phyloP scores from a whole-genome alignment of 2,113 vertebrate genomes.

The Varanus salvator region DNA sequence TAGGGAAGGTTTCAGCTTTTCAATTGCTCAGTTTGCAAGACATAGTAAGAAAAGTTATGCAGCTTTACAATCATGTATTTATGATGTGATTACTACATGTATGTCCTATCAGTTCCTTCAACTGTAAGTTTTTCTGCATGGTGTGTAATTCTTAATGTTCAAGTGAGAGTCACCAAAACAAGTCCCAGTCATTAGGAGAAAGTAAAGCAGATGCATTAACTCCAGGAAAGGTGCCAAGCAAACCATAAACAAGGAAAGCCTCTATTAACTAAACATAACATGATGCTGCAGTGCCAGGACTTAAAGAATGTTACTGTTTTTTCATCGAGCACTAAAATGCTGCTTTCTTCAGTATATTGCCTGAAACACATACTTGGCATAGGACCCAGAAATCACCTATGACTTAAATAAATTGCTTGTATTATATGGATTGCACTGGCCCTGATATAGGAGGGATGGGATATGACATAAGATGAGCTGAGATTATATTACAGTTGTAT shows the following conservation, averaged over 20 bases:
- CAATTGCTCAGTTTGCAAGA: no score
- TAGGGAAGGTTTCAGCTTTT: no score
- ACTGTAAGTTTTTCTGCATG: accelerated
- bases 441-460: not conserved
- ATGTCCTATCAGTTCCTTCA: not conserved
- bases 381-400: not conserved
- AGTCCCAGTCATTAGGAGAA: not conserved
- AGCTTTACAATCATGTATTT: not conserved
- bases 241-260: slow-evolving; percentile 42
- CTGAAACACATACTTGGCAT: slow-evolving; percentile 31
- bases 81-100: not conserved
- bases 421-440: not conserved
- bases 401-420: not conserved
- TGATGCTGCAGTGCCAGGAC: slow-evolving; percentile 2
- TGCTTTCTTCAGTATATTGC: not conserved
- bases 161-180: not conserved
- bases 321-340: not conserved
- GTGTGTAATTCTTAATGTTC: not conserved
- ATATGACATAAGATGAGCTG: not conserved
- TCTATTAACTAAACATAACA: slow-evolving; percentile 11
- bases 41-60: not conserved
- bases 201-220: not conserved
- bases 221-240: slow-evolving; percentile 48
- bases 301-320: slow-evolving; percentile 13
- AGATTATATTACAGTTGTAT: not conserved